Evolutionary conservation across 2,888 invertebrate genomes (phyloP).

Genomic region (Lasius platythorax): DNA sequence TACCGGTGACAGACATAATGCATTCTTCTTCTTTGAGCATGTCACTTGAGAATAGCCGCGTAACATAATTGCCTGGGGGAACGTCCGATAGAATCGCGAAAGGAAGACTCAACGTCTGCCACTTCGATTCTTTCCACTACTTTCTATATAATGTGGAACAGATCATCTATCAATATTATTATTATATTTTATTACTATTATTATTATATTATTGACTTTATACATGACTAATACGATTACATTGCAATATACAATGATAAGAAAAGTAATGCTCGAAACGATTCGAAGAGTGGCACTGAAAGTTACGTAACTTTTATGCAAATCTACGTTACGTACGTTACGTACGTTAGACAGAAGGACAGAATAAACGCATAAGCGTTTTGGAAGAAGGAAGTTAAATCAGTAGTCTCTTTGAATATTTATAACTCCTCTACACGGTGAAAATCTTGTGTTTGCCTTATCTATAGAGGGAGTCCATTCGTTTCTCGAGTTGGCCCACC

Average conservation of each 20-base stretch:
- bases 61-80: constrained; percentile 52
- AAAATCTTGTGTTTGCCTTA: constrained; percentile 62
- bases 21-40: constrained; percentile 10
- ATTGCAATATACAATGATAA: not conserved
- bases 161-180: not conserved
- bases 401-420: constrained; percentile 50
- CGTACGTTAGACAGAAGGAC: not conserved
- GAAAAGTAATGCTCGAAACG: not conserved
- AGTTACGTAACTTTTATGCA: constrained; percentile 34
- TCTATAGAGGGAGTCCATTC: constrained; percentile 57
- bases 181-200: not conserved
- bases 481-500: constrained; percentile 67
- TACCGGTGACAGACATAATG: constrained; percentile 19
- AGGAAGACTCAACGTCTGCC: not conserved
- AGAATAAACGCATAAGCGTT: constrained; percentile 26
- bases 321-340: not conserved
- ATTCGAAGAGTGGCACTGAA: constrained; percentile 2
- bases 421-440: constrained; percentile 30
- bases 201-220: not conserved
- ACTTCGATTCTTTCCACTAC: not conserved
- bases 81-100: constrained; percentile 39
- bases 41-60: not conserved
- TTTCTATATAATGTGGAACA: not conserved
- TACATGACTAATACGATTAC: not conserved
- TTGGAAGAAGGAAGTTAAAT: constrained; percentile 39